Base-by-base conservation (phyloP, 1,140 invertebrate genomes). In the Tribolium castaneum region DNA sequence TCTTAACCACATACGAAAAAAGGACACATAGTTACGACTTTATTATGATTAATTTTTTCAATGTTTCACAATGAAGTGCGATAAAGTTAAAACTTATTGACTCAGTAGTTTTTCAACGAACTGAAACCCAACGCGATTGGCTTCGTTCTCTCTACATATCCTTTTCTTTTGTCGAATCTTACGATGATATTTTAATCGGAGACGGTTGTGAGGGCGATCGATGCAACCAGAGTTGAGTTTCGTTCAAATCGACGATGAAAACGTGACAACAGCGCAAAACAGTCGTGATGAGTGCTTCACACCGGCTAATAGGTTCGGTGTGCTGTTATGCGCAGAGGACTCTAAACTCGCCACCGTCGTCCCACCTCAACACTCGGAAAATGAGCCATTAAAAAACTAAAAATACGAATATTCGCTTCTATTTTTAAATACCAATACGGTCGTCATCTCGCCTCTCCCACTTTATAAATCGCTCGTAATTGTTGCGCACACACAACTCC, bases 391-490 rank as follows among this genome's bases (percentile, higher is more conserved):
- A 51, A 66, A 59, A 66, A 71, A 77, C 75, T 77, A 77, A 70
- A 77, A 77, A 77, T 77, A 77, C 75, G 19, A 77, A 77, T 77
- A 54, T 62, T 77, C 39, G 35, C 75, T 62, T 54, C 54, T 77
- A 77, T 77, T 77, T 77, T 77, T 77, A 77, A 39, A 70, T 51
- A 22, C 50, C 22, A 56, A 56, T 56, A 56, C 22, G 2, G 25
- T 14, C 16, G 3, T 25, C 50, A 4, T 14, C 10, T 39, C 30
- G 12, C 34, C 10, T 7, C 25, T 34, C 14, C n/a, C 22, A 6
- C 9, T 6, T 56, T 13, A 56, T 19, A 25, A 56, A 16, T 19
- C 14, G 22, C 13, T 16, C 39, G 70, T n/a, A 45, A 51, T 73
- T 62, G 56, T 62, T 62, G 22, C 22, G 56, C 56, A 30, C 7